These are phyloP conservation scores for Rutilus rutilus DNA, from an alignment of 2,113 vertebrate species.

Conservation along the genomic window DNA sequence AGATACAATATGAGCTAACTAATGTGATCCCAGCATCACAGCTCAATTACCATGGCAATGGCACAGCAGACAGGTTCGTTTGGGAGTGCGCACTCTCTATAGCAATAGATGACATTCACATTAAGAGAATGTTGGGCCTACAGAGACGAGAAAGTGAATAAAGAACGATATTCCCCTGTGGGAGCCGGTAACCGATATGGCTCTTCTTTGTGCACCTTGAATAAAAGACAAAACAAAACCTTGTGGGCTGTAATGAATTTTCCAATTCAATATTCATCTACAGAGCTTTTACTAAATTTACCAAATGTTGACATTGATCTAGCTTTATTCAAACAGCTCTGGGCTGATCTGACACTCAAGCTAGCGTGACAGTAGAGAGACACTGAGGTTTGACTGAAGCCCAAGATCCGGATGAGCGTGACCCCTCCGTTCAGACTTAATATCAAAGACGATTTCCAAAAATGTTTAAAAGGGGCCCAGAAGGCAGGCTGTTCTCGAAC, in stretches of 20 bases:
- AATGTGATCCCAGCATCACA: slow-evolving; percentile 42
- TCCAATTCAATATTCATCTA: slow-evolving; percentile 42
- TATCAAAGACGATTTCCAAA: slow-evolving; percentile 39
- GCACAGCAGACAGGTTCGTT: background rate
- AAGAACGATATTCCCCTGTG: slow-evolving; percentile 25
- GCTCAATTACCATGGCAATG: slow-evolving; percentile 42
- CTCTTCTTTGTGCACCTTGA: slow-evolving; percentile 30
- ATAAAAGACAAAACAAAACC: slow-evolving; percentile 36
- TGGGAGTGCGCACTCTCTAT: background rate
- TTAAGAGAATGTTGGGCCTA: slow-evolving; percentile 13
- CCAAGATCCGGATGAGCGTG: background rate
- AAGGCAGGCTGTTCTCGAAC: slow-evolving; percentile 23
- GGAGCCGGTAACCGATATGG: slow-evolving; percentile 47
- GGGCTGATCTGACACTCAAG: slow-evolving; percentile 11
- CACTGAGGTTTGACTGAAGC: slow-evolving; percentile 22
- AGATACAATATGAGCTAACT: slow-evolving; percentile 43
- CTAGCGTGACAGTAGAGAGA: slow-evolving; percentile 18
- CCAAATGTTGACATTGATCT: slow-evolving; percentile 35
- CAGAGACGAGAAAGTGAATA: slow-evolving; percentile 13
- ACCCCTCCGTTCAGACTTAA: slow-evolving; percentile 25
- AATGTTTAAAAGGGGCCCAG: slow-evolving; percentile 35
- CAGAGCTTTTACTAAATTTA: slow-evolving; percentile 41
- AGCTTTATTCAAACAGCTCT: slow-evolving; percentile 38
- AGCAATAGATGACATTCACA: slow-evolving; percentile 41
- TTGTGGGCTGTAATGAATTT: slow-evolving; percentile 48